These are phyloP conservation scores for Campylorhamphus procurvoides DNA, from an alignment of 2,113 vertebrate genomes.

Conservation along the genomic window DNA sequence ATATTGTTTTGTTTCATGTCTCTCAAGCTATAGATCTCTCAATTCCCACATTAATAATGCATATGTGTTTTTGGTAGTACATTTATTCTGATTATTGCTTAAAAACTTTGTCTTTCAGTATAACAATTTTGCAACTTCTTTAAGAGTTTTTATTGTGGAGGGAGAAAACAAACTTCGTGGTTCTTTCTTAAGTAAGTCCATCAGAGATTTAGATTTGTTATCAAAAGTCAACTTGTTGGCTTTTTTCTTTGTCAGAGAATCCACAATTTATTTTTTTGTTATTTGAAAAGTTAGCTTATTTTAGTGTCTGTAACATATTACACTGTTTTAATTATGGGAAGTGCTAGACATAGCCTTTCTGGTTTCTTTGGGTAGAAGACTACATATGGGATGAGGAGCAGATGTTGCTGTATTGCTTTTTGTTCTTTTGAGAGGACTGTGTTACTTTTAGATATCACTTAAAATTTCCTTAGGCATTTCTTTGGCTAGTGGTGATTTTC, in stretches of 20 bases:
- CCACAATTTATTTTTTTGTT: background rate
- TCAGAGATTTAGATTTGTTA: background rate
- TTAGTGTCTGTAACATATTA: background rate
- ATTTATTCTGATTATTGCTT: background rate
- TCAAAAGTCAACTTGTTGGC: background rate
- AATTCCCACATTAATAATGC: background rate
- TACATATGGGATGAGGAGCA: rapidly evolving
- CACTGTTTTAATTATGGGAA: background rate
- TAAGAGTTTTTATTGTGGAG: background rate
- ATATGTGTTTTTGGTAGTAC: background rate
- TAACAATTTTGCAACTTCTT: background rate
- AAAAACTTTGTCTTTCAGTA: background rate
- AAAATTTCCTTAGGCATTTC: background rate
- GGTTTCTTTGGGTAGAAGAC: background rate
- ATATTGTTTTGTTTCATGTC: background rate
- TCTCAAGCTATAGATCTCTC: background rate
- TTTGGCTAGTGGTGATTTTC: background rate
- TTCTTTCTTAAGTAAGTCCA: background rate
- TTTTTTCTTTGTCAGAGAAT: background rate
- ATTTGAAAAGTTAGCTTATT: background rate
- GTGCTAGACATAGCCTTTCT: background rate
- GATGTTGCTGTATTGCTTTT: background rate
- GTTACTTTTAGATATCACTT: background rate
- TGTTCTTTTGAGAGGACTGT: background rate
- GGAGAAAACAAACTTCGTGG: rapidly evolving